phyloP scores from a whole-genome alignment of 1,140 invertebrate genomes.

The Akabosia matsudoensis region DNA sequence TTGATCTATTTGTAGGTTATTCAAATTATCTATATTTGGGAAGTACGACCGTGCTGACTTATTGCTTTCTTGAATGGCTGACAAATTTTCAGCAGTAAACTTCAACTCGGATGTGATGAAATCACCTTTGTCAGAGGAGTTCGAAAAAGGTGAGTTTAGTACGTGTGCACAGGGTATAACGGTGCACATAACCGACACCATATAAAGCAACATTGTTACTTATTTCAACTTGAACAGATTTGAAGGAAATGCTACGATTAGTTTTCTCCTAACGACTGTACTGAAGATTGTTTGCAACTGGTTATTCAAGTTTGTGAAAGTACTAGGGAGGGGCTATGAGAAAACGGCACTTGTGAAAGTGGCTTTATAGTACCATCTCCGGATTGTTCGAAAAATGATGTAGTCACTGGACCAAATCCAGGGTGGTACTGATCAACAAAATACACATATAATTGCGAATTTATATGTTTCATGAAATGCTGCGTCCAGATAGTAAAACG shows the following conservation, averaged over 20 bases:
- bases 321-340: too few relatives aligned
- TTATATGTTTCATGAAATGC: conserved; percentile 4
- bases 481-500: background rate
- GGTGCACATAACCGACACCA: conserved; percentile 3
- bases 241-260: too few relatives aligned
- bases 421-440: background rate
- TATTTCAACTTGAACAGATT: background rate
- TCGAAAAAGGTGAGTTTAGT: background rate
- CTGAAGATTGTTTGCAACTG: background rate
- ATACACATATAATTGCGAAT: conserved; percentile 3
- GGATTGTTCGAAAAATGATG: background rate
- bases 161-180: conserved; percentile 4
- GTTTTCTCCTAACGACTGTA: too few relatives aligned
- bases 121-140: background rate
- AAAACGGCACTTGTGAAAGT: background rate
- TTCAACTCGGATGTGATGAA: background rate
- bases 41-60: too few relatives aligned
- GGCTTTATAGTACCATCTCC: background rate
- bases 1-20: too few relatives aligned
- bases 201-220: background rate
- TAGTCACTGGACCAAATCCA: background rate
- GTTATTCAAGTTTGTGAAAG: background rate
- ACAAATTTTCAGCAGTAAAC: background rate
- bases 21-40: too few relatives aligned
- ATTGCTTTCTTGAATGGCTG: too few relatives aligned